phyloP scores from a whole-genome alignment of 1,140 invertebrate genomes.

The Samia ricini region DNA sequence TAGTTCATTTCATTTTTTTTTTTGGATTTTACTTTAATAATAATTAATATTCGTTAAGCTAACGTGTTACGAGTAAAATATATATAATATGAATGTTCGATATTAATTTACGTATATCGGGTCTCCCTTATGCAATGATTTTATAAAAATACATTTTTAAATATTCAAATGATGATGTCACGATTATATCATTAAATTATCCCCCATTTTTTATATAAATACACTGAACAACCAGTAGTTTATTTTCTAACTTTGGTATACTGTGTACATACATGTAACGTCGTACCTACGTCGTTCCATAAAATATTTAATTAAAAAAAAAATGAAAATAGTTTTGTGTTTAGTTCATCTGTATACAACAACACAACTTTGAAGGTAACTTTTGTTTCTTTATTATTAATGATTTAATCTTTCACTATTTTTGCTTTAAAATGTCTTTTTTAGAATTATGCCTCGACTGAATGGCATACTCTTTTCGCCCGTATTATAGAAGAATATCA shows the following conservation, averaged over 20 bases:
- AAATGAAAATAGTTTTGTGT: conserved; percentile 20
- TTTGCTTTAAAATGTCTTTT: conserved; percentile 33
- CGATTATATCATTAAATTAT: conserved; percentile 44
- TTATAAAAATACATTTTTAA: conserved; percentile 73
- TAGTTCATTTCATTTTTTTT: conserved; percentile 22
- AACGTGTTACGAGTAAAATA: conserved; percentile 70
- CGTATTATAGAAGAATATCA: conserved; percentile 29
- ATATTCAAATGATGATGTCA: conserved; percentile 34
- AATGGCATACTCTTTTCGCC: conserved; percentile 36
- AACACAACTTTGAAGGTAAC: conserved; percentile 66
- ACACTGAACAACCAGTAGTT: conserved; percentile 51
- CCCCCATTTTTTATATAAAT: conserved; percentile 22
- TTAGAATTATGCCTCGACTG: conserved; percentile 35
- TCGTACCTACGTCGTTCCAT: conserved; percentile 49
- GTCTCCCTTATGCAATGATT: conserved; percentile 73
- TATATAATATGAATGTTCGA: conserved; percentile 49
- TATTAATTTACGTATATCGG: conserved; percentile 76
- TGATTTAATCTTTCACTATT: conserved; percentile 13
- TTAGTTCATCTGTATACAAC: conserved; percentile 41
- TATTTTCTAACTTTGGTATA: conserved; percentile 76
- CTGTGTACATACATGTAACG: conserved; percentile 63
- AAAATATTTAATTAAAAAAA: conserved; percentile 50
- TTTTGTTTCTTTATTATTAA: conserved; percentile 36
- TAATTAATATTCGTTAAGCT: conserved; percentile 63
- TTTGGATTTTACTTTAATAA: conserved; percentile 40